These are phyloP conservation scores for Chaetodon trifasciatus DNA, from an alignment of 2,797 vertebrate genomes.

Conservation along the genomic window DNA sequence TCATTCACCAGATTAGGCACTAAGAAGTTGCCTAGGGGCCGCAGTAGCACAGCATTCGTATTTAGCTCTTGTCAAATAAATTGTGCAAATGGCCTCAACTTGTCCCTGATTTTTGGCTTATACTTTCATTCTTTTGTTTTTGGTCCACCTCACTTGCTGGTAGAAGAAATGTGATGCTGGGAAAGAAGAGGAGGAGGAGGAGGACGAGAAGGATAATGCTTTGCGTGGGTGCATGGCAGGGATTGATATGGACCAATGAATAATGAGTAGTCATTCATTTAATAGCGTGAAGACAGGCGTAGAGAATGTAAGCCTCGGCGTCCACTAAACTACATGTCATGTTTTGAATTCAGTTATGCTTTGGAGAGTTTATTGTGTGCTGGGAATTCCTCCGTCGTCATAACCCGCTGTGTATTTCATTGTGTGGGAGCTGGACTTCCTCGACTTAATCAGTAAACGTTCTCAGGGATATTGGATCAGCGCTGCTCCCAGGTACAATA, in stretches of 20 bases:
- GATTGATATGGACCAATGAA: background rate
- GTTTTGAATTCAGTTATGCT: background rate
- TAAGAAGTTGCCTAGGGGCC: background rate
- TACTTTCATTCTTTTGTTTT: background rate
- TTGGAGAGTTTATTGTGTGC: background rate
- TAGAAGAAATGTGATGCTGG: background rate
- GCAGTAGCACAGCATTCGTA: background rate
- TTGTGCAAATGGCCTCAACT: background rate
- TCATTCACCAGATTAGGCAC: background rate
- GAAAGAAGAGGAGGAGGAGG: background rate
- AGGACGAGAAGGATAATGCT: background rate
- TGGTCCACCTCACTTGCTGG: background rate
- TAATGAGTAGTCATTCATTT: constrained; percentile 16
- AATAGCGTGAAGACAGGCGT: background rate
- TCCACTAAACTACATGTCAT: background rate
- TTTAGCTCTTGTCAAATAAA: background rate
- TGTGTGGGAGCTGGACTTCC: constrained; percentile 4
- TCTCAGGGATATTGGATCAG: constrained; percentile 37
- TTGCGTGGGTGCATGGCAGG: background rate
- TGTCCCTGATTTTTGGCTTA: background rate
- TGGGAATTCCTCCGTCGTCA: constrained; percentile 17
- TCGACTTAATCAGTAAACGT: constrained; percentile 6
- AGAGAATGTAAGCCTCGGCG: background rate
- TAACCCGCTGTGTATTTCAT: background rate
- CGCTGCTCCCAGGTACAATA: constrained; percentile 33